Conservation (phyloP, 1,140 invertebrate genomes). For the Bemisia tabaci region DNA sequence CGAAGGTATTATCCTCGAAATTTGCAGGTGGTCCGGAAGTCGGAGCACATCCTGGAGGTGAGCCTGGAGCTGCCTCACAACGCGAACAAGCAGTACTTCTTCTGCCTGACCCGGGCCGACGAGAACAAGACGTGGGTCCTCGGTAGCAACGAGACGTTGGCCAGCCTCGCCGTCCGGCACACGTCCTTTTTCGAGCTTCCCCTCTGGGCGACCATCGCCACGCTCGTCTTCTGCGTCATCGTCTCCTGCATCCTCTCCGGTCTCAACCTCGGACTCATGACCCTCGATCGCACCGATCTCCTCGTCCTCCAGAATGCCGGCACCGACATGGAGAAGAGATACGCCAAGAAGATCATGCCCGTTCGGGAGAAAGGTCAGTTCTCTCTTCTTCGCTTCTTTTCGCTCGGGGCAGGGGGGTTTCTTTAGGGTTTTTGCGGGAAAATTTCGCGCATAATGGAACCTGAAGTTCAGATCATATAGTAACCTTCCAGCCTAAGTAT, state of each 20-base stretch:
- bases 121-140: background rate
- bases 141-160: no score
- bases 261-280: constrained; percentile 46
- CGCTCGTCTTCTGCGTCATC: constrained; percentile 24
- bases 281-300: constrained; percentile 42
- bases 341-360: constrained; percentile 33
- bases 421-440: no score
- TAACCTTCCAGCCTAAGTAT: no score
- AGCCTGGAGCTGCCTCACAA: background rate
- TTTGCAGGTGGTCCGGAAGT: background rate
- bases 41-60: background rate
- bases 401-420: no score
- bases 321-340: constrained; percentile 31
- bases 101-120: background rate
- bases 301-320: constrained; percentile 34
- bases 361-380: constrained; percentile 32
- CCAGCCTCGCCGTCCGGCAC: no score
- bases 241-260: constrained; percentile 44
- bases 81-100: background rate
- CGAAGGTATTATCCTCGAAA: no score
- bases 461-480: no score
- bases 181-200: background rate
- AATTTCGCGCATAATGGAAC: no score
- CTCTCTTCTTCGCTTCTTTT: no score
- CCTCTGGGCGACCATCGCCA: background rate